A percentile compares a stretch with the other conserved stretches of the same genome.
Conservation (phyloP, 2,113 vertebrate species). For the Scophthalmus maximus region DNA sequence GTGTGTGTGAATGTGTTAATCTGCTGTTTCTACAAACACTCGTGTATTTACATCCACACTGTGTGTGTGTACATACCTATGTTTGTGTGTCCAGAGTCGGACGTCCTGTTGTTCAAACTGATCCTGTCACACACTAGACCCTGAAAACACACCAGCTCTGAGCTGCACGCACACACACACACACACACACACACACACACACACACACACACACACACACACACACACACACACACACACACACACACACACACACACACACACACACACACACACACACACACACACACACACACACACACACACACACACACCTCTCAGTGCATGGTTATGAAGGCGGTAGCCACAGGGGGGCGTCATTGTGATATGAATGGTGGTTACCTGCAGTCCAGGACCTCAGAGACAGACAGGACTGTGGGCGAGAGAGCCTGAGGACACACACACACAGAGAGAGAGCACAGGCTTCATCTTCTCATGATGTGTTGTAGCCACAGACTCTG, state of each 20-base stretch:
- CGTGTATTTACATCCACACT: background rate
- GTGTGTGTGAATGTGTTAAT: background rate
- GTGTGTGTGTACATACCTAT: background rate
- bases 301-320: background rate
- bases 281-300: constrained; percentile 20
- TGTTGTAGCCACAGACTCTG: background rate
- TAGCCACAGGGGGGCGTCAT: background rate
- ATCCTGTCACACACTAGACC: constrained; percentile 59
- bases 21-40: background rate
- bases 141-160: constrained; percentile 64
- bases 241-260: constrained; percentile 4
- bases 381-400: constrained; percentile 64
- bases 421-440: constrained; percentile 18
- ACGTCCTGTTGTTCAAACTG: constrained; percentile 39
- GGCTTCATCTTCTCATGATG: background rate
- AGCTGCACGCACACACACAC: constrained; percentile 36
- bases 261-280: background rate
- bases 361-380: no score
- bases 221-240: constrained; percentile 10
- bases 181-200: constrained; percentile 31
- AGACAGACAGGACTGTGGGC: constrained; percentile 34
- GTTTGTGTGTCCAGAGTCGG: background rate
- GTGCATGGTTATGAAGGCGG: background rate
- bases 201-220: constrained; percentile 22
- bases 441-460: background rate